These are phyloP conservation scores for Acipenser oxyrinchus DNA, from an alignment of 2,797 vertebrate species.

Conservation along the genomic window DNA sequence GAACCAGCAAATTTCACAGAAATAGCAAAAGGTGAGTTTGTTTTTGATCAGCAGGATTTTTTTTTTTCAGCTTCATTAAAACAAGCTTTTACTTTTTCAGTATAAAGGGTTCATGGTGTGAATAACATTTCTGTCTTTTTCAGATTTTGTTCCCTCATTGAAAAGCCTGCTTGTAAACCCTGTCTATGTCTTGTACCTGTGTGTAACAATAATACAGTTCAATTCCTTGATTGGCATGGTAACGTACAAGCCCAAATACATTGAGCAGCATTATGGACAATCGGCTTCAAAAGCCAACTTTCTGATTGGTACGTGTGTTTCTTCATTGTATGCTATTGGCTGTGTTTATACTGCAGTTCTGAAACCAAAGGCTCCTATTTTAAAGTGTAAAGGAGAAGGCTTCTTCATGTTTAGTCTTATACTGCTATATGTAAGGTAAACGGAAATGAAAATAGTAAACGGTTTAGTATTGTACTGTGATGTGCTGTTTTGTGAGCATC, in stretches of 20 bases:
- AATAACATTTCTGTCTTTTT: conserved; percentile 17
- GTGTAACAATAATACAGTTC: conserved; percentile 82
- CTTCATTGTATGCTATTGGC: background rate
- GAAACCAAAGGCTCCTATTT: background rate
- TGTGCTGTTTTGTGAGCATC: too few relatives aligned
- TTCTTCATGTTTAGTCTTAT: too few relatives aligned
- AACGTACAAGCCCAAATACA: conserved; percentile 92
- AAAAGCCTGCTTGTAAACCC: conserved; percentile 77
- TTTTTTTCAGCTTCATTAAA: background rate
- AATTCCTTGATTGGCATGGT: conserved; percentile 94
- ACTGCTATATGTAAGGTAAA: too few relatives aligned
- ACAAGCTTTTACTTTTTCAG: background rate
- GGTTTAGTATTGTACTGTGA: too few relatives aligned
- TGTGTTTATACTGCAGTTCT: background rate
- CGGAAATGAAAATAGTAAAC: too few relatives aligned
- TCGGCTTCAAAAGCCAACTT: conserved; percentile 85
- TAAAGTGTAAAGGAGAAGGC: background rate
- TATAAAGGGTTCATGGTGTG: conserved; percentile 8
- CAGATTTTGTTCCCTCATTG: conserved; percentile 81
- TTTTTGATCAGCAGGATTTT: background rate
- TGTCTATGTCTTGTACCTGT: conserved; percentile 78
- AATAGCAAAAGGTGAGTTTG: conserved; percentile 71
- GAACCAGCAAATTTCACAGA: conserved; percentile 60
- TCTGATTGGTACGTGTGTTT: conserved; percentile 71
- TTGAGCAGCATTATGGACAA: conserved; percentile 89